Conservation (phyloP, 1,140 invertebrate genomes). For the Amyelois transitella region DNA sequence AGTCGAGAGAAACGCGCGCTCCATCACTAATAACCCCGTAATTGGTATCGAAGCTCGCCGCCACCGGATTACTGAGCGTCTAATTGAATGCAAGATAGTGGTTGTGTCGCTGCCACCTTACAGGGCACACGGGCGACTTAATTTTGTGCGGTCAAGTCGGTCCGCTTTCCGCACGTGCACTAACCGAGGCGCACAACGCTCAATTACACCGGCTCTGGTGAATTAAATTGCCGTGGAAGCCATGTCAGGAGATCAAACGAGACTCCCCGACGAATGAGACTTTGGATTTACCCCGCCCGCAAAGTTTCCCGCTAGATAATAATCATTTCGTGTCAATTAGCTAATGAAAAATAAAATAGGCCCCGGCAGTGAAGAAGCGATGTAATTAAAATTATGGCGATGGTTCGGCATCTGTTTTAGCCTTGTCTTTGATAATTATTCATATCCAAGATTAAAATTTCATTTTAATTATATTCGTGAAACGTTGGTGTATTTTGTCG, state of each 20-base stretch:
- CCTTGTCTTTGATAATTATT: conserved; percentile 1
- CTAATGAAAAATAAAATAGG: conserved; percentile 72
- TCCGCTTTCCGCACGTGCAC: conserved; percentile 53
- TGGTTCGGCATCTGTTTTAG: conserved; percentile 57
- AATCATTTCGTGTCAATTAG: conserved; percentile 71
- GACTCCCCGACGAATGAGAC: conserved; percentile 34
- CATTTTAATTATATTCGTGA: not conserved
- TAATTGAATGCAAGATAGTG: conserved; percentile 71
- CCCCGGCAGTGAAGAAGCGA: conserved; percentile 35
- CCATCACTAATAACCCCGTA: conserved; percentile 70
- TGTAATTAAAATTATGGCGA: conserved; percentile 68
- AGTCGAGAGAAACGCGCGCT: conserved; percentile 33
- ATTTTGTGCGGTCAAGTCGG: conserved; percentile 64
- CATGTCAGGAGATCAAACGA: conserved; percentile 56
- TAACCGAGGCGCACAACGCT: conserved; percentile 26
- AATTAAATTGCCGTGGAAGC: conserved; percentile 59
- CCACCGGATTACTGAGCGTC: conserved; percentile 70
- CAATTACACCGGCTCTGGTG: conserved; percentile 54
- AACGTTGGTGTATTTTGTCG: not conserved
- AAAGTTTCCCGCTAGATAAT: conserved; percentile 64
- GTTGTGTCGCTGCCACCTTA: conserved; percentile 23
- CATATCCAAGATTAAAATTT: not conserved
- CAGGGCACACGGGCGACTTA: conserved; percentile 44
- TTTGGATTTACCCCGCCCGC: conserved; percentile 42
- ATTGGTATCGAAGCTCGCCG: conserved; percentile 72